phyloP scores from a whole-genome alignment of 2,797 vertebrate genomes.

The Avahi laniger region DNA sequence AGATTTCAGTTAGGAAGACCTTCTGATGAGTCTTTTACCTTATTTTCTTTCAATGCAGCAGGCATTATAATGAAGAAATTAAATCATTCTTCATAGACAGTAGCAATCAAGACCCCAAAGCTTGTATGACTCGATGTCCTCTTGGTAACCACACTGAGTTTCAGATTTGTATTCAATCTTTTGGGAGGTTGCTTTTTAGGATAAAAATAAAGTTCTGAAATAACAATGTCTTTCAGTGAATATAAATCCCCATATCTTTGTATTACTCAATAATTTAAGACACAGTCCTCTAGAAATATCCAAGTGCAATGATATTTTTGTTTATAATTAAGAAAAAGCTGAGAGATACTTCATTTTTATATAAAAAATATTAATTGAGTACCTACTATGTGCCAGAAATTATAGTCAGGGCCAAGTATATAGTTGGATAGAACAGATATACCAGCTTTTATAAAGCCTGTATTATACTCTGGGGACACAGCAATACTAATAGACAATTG shows the following conservation, averaged over 20 bases:
- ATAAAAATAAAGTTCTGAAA: slow-evolving; percentile 34
- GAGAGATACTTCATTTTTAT: slow-evolving; percentile 13
- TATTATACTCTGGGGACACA: background rate
- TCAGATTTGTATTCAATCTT: slow-evolving; percentile 32
- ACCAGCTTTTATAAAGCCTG: background rate
- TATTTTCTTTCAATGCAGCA: slow-evolving; percentile 10
- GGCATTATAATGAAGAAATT: slow-evolving; percentile 61
- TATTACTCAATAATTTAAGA: background rate
- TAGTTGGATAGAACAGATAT: background rate
- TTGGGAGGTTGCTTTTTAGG: slow-evolving; percentile 44
- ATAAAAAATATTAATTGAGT: background rate
- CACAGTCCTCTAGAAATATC: background rate
- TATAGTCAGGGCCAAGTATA: background rate
- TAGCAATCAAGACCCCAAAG: background rate
- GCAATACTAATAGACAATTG: background rate
- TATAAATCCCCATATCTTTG: background rate
- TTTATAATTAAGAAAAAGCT: slow-evolving; percentile 8
- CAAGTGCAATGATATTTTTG: background rate
- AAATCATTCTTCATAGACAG: slow-evolving; percentile 45
- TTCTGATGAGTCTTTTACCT: slow-evolving; percentile 49
- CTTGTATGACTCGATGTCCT: slow-evolving; percentile 34
- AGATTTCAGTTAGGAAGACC: slow-evolving; percentile 47
- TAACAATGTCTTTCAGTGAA: slow-evolving; percentile 19
- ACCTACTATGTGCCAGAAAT: background rate
- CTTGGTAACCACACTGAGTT: slow-evolving; percentile 25